Evolutionary conservation across 1,140 invertebrate species (phyloP), one percentile per base, ranked within the genome.

Genomic region (Calycopis cecrops): DNA sequence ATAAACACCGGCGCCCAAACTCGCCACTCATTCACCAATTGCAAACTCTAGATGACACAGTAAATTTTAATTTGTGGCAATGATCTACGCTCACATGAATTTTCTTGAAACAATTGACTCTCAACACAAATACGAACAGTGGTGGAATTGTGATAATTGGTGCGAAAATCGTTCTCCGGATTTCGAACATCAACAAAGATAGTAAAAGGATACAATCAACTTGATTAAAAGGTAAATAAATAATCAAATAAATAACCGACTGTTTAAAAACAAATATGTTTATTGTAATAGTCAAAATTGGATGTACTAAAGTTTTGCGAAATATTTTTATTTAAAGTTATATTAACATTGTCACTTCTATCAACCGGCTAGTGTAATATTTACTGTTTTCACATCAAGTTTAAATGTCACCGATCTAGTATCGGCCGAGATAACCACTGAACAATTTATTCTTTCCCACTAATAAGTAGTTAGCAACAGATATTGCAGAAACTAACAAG

Each of bases 141-240:
- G 79, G 80, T 86, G 83, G 83, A 66, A 79, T 60, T 84, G 83
- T 86, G 83, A 86, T 71, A 83, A 86, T 65, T 80, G 68, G 69
- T 83, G 83, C 77, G 79, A 86, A 54, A 77, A 79, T 69, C 75
- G 83, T 79, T 83, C 80, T 35, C 83, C 83, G 52, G 68, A 70
- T 64, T 86, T 84, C 61, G 79, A 86, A 48, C 73, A 81, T 62
- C 83, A 86, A 61, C 80, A 86, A 51, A 86, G 83, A 82, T 86
- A 86, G 66, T 76, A 60, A 57, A 28, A 40, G 33, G 64, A 59
- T 49, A 59, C 58, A 54, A 54, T 57, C 51, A 57, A 68, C 72
- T 64, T 69, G 67, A 76, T 69, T 63, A 76, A 61, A 72, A 73
- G 82, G 82, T 85, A 84, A 85, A 80, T 82, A 82, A 42, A 21